phyloP scores from a whole-genome alignment of 2,888 invertebrate species.

The Merodon equestris region DNA sequence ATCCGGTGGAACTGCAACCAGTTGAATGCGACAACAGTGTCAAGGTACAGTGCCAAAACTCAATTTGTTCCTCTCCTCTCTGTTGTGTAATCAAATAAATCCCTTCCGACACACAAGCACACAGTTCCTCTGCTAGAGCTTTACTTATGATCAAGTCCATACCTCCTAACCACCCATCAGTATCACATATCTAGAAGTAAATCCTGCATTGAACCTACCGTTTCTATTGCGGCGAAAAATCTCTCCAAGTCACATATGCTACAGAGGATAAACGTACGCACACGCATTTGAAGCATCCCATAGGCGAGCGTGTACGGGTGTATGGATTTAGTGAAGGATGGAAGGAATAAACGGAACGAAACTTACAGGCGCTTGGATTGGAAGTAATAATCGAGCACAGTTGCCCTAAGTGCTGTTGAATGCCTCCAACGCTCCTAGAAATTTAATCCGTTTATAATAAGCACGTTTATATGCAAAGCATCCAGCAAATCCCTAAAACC shows the following conservation, averaged over 20 bases:
- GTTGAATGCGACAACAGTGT: slow-evolving; percentile 47
- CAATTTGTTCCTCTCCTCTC: slow-evolving; percentile 52
- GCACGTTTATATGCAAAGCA: slow-evolving; percentile 75
- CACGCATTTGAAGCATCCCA: slow-evolving; percentile 13
- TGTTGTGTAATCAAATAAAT: slow-evolving; percentile 55
- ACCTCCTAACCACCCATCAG: slow-evolving; percentile 21
- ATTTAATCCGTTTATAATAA: slow-evolving; percentile 78
- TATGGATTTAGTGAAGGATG: slow-evolving; percentile 41
- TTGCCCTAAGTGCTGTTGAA: slow-evolving; percentile 57
- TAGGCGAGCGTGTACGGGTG: slow-evolving; percentile 1
- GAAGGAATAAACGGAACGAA: background rate
- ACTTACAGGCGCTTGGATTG: slow-evolving; percentile 50
- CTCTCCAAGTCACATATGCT: slow-evolving; percentile 50
- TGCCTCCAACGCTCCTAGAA: slow-evolving; percentile 71
- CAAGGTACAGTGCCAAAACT: slow-evolving; percentile 39
- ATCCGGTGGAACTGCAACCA: slow-evolving; percentile 60
- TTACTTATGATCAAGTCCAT: background rate
- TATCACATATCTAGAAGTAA: slow-evolving; percentile 61
- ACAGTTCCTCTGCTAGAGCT: slow-evolving; percentile 50
- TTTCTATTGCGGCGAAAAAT: slow-evolving; percentile 58
- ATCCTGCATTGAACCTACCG: slow-evolving; percentile 62
- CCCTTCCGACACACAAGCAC: slow-evolving; percentile 10
- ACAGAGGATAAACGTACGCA: slow-evolving; percentile 25
- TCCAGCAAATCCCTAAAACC: slow-evolving; percentile 64
- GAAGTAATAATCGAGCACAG: slow-evolving; percentile 68